Evolutionary conservation across 1,140 invertebrate species (phyloP), one percentile per base, ranked within the genome.

Genomic region (Tetramorium simillimum): DNA sequence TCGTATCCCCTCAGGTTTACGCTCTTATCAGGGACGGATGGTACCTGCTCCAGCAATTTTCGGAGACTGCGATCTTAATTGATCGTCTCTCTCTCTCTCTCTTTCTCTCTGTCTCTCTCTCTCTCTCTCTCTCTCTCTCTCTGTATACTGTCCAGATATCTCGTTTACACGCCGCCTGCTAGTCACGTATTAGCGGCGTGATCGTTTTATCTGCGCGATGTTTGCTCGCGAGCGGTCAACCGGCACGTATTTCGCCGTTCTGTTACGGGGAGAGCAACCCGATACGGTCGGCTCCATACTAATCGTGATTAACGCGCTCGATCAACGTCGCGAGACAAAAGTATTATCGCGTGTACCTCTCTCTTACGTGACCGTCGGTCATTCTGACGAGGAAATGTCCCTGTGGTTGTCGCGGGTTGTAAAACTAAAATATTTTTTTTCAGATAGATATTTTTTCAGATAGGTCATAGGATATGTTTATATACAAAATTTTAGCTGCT

Each of bases 21-120:
- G 65, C 33, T 62, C 85, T 49, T 78, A 51, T 53, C 43, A 43
- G 16, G 72, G 33, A 81, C 43, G 43, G 58, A 82, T 51, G 4
- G 87, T 69, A 43, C 75, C 65, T 9, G 21, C 9, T n/a, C 76
- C 56, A 62, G 78, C 76, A 12, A 90, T 88, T 90, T 82, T 70
- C 46, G 77, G 46, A 73, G 73, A 80, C 70, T 63, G 43, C 40
- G 43, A 24, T 77, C 86, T 88, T 90, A 91, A 91, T 91, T 84
- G 78, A 37, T 56, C 46, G 67, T 33, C 33, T 33, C 33, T 33
- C 60, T 12, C 12, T 16, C 12, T 56, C 60, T 12, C 12, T 16
- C 12, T 56, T n/a, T n/a, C n/a, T n/a, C n/a, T n/a, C n/a, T n/a
- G n/a, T n/a, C n/a, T n/a, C n/a, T n/a, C n/a, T n/a, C n/a, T n/a